Conservation (phyloP, 1,140 invertebrate genomes). For the Ips typographus region DNA sequence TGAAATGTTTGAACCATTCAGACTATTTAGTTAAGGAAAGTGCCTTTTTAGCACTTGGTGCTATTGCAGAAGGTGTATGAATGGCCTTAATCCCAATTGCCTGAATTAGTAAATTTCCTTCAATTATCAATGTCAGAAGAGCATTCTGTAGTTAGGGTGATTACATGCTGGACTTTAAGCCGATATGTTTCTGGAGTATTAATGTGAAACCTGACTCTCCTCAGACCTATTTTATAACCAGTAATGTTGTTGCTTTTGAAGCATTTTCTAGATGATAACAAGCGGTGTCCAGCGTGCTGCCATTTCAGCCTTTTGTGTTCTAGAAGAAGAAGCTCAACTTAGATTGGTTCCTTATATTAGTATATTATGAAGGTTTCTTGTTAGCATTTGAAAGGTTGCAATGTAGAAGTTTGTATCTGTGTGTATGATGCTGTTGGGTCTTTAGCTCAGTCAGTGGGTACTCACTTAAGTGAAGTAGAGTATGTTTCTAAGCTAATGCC, state of each 20-base stretch:
- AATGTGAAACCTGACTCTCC: conserved; percentile 81
- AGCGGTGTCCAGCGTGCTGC: conserved; percentile 98
- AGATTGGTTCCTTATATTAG: conserved; percentile 96
- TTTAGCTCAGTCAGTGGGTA: conserved; percentile 94
- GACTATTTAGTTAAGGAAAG: conserved; percentile 96
- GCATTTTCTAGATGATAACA: conserved; percentile 94
- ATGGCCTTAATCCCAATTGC: conserved; percentile 91
- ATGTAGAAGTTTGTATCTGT: conserved; percentile 96
- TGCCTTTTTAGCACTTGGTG: conserved; percentile 78
- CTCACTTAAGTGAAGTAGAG: conserved; percentile 93
- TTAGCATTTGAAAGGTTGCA: conserved; percentile 94
- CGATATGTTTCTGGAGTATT: conserved; percentile 95
- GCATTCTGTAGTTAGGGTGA: conserved; percentile 94
- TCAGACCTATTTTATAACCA: conserved; percentile 87
- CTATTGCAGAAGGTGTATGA: conserved; percentile 99
- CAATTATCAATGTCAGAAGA: conserved; percentile 89
- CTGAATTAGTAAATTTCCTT: conserved; percentile 93
- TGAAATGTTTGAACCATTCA: conserved; percentile 90
- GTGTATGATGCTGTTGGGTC: conserved; percentile 99
- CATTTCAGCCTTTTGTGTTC: conserved; percentile 97
- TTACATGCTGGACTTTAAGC: conserved; percentile 98
- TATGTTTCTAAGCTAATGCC: conserved; percentile 97
- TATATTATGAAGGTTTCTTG: conserved; percentile 91
- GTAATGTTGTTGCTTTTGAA: conserved; percentile 95
- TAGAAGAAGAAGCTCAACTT: conserved; percentile 97